These are phyloP conservation scores for Sarcophaga variegata DNA, from an alignment of 2,888 invertebrate species.

Conservation along the genomic window DNA sequence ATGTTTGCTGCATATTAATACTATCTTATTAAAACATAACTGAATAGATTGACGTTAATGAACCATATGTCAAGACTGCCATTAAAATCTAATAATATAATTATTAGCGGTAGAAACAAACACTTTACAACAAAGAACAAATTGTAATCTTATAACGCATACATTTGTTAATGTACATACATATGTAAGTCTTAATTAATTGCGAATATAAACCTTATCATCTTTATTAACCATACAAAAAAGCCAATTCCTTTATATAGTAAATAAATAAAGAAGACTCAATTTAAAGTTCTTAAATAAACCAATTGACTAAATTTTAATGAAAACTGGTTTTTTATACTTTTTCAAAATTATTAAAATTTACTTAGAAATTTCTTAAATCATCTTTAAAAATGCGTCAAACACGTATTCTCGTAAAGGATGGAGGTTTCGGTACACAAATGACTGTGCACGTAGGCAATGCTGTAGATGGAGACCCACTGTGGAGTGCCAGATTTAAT, in stretches of 20 bases:
- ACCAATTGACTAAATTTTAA: not conserved
- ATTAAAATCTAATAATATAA: constrained; percentile 29
- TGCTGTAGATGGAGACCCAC: constrained; percentile 91
- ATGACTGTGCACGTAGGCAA: constrained; percentile 89
- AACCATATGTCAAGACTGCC: constrained; percentile 56
- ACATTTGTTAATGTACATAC: too few species aligned
- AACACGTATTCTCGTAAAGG: constrained; percentile 83
- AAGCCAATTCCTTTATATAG: too few species aligned
- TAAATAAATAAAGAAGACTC: too few species aligned
- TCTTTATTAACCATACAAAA: too few species aligned
- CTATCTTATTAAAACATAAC: not conserved
- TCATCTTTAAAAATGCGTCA: constrained; percentile 72
- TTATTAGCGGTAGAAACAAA: constrained; percentile 3
- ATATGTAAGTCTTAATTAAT: too few species aligned
- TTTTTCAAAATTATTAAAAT: not conserved
- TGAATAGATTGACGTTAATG: not conserved
- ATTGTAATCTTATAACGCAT: not conserved
- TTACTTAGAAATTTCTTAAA: not conserved
- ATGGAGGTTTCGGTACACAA: constrained; percentile 92
- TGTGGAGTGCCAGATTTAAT: constrained; percentile 94
- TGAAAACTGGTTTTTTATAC: not conserved
- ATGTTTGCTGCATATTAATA: not conserved
- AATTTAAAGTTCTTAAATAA: not conserved
- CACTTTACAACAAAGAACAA: constrained; percentile 29
- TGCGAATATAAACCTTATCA: too few species aligned